These are phyloP conservation scores for Choloepus didactylus DNA, from an alignment of 2,797 vertebrate species.

Conservation along the genomic window DNA sequence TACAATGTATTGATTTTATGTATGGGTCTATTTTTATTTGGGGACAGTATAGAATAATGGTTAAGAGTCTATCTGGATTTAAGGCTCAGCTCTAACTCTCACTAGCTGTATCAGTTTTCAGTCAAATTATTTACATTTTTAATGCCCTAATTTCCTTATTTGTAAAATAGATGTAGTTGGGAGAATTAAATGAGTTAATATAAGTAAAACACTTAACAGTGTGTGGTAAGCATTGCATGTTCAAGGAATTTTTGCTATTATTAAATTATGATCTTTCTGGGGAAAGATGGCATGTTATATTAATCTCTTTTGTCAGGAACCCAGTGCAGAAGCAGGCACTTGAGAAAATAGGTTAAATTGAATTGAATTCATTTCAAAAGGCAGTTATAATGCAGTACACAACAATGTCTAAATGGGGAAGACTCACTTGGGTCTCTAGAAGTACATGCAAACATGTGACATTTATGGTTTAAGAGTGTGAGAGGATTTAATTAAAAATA, in stretches of 20 bases:
- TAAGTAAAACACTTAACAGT: background rate
- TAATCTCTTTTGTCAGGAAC: conserved; percentile 21
- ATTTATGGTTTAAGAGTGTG: conserved; percentile 11
- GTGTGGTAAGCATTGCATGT: background rate
- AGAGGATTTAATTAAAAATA: conserved; percentile 46
- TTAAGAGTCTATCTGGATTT: background rate
- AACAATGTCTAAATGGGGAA: background rate
- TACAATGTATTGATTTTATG: background rate
- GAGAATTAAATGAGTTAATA: conserved; percentile 13
- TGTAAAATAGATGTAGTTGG: background rate
- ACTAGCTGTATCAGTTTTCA: background rate
- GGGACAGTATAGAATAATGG: background rate
- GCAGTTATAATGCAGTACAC: background rate
- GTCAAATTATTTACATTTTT: background rate
- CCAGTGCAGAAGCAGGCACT: background rate
- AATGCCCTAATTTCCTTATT: background rate
- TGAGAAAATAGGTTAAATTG: background rate
- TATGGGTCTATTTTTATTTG: background rate
- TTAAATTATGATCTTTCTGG: background rate
- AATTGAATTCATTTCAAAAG: conserved; percentile 26
- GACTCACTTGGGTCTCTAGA: background rate
- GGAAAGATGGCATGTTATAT: background rate
- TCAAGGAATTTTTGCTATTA: background rate
- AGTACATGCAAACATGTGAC: background rate
- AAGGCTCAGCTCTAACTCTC: background rate